Evolutionary conservation across 2,113 vertebrate genomes (phyloP).

Genomic region (Actinemys pallida): DNA sequence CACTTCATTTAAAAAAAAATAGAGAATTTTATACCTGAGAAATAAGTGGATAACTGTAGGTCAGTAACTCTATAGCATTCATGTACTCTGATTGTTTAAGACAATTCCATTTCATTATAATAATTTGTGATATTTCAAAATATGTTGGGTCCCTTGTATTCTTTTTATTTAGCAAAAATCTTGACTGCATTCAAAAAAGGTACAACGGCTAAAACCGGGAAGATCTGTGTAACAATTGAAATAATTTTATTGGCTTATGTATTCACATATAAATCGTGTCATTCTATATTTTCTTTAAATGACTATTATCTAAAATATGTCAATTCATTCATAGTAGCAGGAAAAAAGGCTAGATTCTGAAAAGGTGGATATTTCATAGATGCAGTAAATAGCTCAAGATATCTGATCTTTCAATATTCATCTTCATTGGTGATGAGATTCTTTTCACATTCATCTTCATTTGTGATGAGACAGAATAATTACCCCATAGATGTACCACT

Average conservation of each 20-base stretch:
- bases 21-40: not conserved
- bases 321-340: not conserved
- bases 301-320: not conserved
- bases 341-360: not conserved
- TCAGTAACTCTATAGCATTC: not conserved
- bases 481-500: not conserved
- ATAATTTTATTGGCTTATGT: not conserved
- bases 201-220: not conserved
- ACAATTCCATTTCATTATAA: not conserved
- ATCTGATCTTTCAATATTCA: not conserved
- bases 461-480: not conserved
- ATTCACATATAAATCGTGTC: not conserved
- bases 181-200: not conserved
- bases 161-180: not conserved
- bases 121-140: not conserved
- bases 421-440: not conserved
- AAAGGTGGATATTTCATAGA: not conserved
- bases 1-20: not conserved
- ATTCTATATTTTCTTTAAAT: constrained; percentile 12
- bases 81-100: not conserved
- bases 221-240: constrained; percentile 10
- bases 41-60: not conserved
- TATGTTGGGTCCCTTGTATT: not conserved
- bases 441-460: not conserved
- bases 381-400: accelerated